phyloP scores from a whole-genome alignment of 2,888 invertebrate species.

The Embidobia sp. region DNA sequence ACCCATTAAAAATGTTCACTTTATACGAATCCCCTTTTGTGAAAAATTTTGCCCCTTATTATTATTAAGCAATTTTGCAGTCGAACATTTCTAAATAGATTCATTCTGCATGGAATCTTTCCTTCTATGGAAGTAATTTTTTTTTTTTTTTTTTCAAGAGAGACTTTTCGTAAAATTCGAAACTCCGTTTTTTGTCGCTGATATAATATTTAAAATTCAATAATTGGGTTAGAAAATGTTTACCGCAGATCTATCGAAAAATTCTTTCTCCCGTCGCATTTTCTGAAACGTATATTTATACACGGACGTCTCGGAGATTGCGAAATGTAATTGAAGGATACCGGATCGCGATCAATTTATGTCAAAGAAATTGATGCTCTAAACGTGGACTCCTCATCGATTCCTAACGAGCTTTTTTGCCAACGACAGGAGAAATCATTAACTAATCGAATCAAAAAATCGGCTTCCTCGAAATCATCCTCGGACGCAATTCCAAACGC shows the following conservation, averaged over 20 bases:
- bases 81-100: no score
- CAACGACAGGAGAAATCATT: conserved; percentile 12
- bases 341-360: conserved; percentile 15
- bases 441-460: conserved; percentile 5
- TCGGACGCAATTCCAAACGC: neutral
- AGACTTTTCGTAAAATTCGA: no score
- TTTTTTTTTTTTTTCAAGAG: no score
- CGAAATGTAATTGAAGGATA: conserved; percentile 21
- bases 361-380: conserved; percentile 12
- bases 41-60: no score
- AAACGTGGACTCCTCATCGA: conserved; percentile 1
- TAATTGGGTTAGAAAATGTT: no score
- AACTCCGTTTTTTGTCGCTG: no score
- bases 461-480: neutral
- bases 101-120: no score
- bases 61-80: no score
- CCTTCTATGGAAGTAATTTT: no score
- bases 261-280: neutral
- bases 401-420: conserved; percentile 4
- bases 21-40: neutral
- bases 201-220: no score
- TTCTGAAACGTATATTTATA: neutral
- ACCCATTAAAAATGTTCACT: conserved; percentile 17
- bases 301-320: neutral
- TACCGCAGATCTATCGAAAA: conserved; percentile 2